These are phyloP conservation scores for Penaeus japonicus DNA, from an alignment of 1,140 invertebrate genomes.

Conservation along the genomic window DNA sequence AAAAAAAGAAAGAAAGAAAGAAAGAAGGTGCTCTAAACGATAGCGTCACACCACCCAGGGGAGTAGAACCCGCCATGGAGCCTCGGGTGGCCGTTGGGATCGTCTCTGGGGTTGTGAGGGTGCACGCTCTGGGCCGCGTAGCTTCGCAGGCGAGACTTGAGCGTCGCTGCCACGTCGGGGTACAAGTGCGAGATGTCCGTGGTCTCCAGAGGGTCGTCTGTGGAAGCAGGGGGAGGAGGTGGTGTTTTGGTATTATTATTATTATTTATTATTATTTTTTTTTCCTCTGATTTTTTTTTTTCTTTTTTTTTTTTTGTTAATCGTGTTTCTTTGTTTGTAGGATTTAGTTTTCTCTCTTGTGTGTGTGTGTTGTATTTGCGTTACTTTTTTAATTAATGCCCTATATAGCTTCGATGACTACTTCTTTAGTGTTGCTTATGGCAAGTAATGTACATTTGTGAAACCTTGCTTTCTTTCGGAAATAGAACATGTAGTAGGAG, in stretches of 20 bases:
- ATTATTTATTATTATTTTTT: too few species aligned
- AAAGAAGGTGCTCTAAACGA: too few species aligned
- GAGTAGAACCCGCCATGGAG: slow-evolving; percentile 37
- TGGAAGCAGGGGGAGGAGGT: background rate
- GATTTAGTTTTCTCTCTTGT: too few species aligned
- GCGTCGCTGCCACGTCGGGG: slow-evolving; percentile 4
- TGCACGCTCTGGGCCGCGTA: background rate
- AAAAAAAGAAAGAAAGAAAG: too few species aligned
- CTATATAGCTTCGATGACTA: too few species aligned
- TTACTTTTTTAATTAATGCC: too few species aligned
- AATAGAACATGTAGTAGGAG: background rate
- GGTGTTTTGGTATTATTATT: too few species aligned
- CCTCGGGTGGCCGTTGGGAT: slow-evolving; percentile 37
- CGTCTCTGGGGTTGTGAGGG: slow-evolving; percentile 9
- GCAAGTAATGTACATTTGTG: background rate
- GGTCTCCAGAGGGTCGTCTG: slow-evolving; percentile 45
- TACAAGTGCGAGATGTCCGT: slow-evolving; percentile 7
- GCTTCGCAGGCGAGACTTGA: background rate
- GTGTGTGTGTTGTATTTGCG: too few species aligned
- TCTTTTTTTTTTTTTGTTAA: too few species aligned
- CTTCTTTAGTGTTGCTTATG: too few species aligned
- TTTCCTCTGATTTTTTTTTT: too few species aligned
- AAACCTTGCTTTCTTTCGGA: background rate
- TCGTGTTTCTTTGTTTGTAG: too few species aligned
- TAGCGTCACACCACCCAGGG: slow-evolving; percentile 37